phyloP scores from a whole-genome alignment of 1,140 invertebrate species.

The Bombus waltoni region DNA sequence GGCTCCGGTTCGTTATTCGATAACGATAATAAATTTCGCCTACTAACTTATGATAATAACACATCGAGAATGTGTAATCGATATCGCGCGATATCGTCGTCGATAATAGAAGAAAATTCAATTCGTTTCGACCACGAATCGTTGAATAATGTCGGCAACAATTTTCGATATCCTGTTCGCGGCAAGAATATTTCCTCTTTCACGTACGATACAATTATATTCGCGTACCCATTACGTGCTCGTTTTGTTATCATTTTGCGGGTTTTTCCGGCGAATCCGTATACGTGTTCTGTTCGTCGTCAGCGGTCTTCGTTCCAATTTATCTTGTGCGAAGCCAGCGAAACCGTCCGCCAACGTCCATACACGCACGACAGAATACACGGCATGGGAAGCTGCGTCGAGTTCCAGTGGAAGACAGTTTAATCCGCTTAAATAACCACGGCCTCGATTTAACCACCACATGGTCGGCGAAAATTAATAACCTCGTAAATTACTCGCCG shows the following conservation, averaged over 20 bases:
- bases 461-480: conserved; percentile 14
- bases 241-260: background rate
- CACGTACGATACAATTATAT: conserved; percentile 5
- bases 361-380: background rate
- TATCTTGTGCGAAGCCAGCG: background rate
- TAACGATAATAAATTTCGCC: conserved; percentile 25
- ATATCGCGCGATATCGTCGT: conserved; percentile 33
- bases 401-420: background rate
- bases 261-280: background rate
- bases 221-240: background rate
- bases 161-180: conserved; percentile 24
- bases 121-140: conserved; percentile 23
- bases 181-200: conserved; percentile 5
- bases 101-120: conserved; percentile 40
- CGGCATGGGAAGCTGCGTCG: background rate
- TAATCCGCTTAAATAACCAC: conserved; percentile 32
- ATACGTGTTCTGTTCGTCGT: background rate
- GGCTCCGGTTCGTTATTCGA: background rate
- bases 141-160: conserved; percentile 21
- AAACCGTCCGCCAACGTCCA: background rate
- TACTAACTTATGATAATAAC: conserved; percentile 41
- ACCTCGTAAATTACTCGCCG: background rate
- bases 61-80: conserved; percentile 17
- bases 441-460: background rate
- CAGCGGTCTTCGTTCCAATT: background rate